These are phyloP conservation scores for Sylvicola fuscatus DNA, from an alignment of 2,888 invertebrate species.

Conservation along the genomic window DNA sequence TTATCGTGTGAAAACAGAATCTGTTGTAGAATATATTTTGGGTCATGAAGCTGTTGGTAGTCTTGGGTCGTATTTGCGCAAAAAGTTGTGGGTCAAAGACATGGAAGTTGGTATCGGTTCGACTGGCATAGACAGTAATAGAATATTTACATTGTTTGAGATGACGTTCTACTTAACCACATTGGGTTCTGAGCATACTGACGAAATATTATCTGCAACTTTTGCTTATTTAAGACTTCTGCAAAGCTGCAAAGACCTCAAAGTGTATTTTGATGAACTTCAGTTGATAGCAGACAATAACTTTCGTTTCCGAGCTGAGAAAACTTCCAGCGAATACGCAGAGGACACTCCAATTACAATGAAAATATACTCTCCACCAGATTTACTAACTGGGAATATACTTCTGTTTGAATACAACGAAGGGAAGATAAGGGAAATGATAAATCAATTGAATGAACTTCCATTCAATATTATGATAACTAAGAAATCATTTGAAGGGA, in stretches of 20 bases:
- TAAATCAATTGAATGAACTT: constrained; percentile 16
- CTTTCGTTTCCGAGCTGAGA: constrained; percentile 19
- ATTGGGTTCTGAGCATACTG: constrained; percentile 47
- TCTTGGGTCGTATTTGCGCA: constrained; percentile 52
- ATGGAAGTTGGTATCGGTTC: constrained; percentile 51
- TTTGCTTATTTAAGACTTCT: constrained; percentile 58
- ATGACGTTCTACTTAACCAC: constrained; percentile 57
- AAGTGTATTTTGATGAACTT: constrained; percentile 42
- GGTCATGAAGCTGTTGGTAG: constrained; percentile 77
- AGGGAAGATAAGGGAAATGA: constrained; percentile 23
- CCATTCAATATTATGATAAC: constrained; percentile 23
- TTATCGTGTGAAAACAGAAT: constrained; percentile 26
- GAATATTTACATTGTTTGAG: constrained; percentile 54
- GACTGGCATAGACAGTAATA: constrained; percentile 58
- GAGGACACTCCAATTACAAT: constrained; percentile 55
- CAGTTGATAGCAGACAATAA: constrained; percentile 53
- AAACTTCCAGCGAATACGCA: constrained; percentile 37
- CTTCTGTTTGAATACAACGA: constrained; percentile 60
- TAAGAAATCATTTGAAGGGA: constrained; percentile 5
- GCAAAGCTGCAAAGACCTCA: constrained; percentile 43
- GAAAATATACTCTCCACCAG: constrained; percentile 57
- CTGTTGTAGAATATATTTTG: constrained; percentile 58
- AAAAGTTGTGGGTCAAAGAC: constrained; percentile 59
- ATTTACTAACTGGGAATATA: constrained; percentile 57
- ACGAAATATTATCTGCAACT: constrained; percentile 46